Evolutionary conservation across 2,113 vertebrate species (phyloP), one percentile per base, ranked within the genome.

Genomic region (Prochilodus magdalenae): DNA sequence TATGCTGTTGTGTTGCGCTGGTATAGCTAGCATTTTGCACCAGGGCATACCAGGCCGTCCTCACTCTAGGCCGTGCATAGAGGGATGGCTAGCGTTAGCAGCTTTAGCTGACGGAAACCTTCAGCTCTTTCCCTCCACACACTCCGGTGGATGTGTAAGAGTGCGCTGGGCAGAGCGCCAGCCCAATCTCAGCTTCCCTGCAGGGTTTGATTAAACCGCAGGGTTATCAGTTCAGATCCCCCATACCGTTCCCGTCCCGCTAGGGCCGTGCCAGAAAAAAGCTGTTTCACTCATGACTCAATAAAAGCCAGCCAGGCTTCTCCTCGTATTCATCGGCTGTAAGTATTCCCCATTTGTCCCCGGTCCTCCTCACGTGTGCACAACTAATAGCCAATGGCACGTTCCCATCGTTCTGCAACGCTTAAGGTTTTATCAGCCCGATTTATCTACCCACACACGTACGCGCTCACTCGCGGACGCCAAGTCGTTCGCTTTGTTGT

Each of bases 181-280:
- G 79, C 49, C 7, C 70, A 82, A 78, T 82, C 79, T 85, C 62
- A 12, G 49, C 74, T 26, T 72, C 53, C 75, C 24, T 55, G 65
- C 51, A 65, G 60, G 79, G 75, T 81, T 82, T 85, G 74, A 82
- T 85, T 78, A 82, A 77, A 57, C 60, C 40, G 14, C 26, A 66
- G 69, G 79, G 74, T 77, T 77, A 85, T 78, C 51, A 55, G 75
- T 66, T 78, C 36, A 3, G 49, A 81, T 66, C 71, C 74, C 60
- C 75, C 65, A n/a, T 71, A 30, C 14, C 40, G 14, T 6, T 51
- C 57, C 20, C 57, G 47, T 85, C 27, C 36, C 10, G 24, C 24
- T 59, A 57, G 15, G 0, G 10, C 22, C 18, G 44, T 18, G 24
- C 65, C 30, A 47, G 26, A 30, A 66, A 81, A 81, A 77, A 36